Conservation (phyloP, 37 sponge, comb jelly and placozoan species). For the Mnemiopsis leidyi region DNA sequence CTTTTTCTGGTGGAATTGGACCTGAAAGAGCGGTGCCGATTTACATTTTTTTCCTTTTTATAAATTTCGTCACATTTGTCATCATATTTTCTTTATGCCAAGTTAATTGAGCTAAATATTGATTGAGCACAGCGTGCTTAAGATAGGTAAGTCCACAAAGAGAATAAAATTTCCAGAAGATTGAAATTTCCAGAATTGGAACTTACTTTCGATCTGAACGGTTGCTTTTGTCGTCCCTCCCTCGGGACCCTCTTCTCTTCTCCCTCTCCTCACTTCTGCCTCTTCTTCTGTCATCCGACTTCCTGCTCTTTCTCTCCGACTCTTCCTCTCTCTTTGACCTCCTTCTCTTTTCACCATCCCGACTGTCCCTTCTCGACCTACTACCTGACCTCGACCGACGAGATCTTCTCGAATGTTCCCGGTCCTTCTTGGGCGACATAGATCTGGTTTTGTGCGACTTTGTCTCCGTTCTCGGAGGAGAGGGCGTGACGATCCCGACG, state of each 20-base stretch:
- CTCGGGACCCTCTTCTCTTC: background rate
- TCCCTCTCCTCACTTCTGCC: background rate
- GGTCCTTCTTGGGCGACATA: background rate
- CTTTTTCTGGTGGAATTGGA: background rate
- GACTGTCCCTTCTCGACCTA: background rate
- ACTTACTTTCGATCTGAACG: background rate
- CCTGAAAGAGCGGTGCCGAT: too few relatives aligned
- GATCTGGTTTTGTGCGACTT: background rate
- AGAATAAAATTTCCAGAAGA: too few relatives aligned
- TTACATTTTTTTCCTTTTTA: too few relatives aligned
- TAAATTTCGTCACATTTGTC: too few relatives aligned
- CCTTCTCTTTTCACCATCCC: background rate
- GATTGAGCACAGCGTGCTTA: too few relatives aligned
- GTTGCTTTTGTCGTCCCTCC: background rate
- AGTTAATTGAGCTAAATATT: too few relatives aligned
- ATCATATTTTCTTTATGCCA: too few relatives aligned
- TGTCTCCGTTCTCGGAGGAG: background rate
- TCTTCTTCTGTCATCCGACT: background rate
- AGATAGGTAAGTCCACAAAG: too few relatives aligned
- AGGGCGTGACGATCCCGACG: background rate
- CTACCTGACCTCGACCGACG: background rate
- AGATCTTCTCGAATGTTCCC: background rate
- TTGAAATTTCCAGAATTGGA: too few relatives aligned
- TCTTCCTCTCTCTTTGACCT: slow-evolving; percentile 12
- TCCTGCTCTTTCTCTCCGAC: background rate